Percentiles rank a stretch among this genome's conserved stretches.
phyloP scores from a whole-genome alignment of 2,113 vertebrate species.

The Pyrgilauda ruficollis region DNA sequence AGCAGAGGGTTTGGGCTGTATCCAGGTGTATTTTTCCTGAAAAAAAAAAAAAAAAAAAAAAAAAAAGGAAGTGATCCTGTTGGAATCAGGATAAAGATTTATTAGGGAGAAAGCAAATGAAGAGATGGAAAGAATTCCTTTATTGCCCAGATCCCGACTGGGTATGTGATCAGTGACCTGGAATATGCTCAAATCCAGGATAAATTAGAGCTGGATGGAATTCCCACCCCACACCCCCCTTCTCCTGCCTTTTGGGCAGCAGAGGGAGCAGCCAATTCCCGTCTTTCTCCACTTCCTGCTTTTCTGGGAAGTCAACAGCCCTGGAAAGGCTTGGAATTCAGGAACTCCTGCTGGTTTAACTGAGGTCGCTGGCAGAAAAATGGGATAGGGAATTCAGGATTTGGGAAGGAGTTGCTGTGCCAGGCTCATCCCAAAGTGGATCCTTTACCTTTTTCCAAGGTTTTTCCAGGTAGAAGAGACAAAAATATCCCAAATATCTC shows the following conservation, averaged over 20 bases:
- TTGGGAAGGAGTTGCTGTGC: not conserved
- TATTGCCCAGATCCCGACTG: slow-evolving; percentile 50
- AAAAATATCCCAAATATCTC: not conserved
- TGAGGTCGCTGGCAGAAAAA: not conserved
- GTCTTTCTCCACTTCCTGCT: slow-evolving; percentile 12
- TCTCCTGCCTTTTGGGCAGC: not conserved
- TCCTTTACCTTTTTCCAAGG: not conserved
- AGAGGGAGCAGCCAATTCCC: not conserved
- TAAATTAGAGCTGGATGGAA: slow-evolving; percentile 59
- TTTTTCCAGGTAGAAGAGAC: not conserved
- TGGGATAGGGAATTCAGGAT: not conserved
- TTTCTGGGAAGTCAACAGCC: slow-evolving; percentile 21
- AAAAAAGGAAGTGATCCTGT: slow-evolving; percentile 36
- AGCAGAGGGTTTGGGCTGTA: not conserved
- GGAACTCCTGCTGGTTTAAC: not conserved
- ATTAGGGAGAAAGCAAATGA: slow-evolving; percentile 71
- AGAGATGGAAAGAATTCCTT: slow-evolving; percentile 68
- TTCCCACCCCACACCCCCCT: not conserved
- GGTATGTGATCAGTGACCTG: slow-evolving; percentile 64
- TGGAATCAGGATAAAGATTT: slow-evolving; percentile 74
- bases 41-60: not conserved
- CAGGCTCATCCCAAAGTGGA: not conserved
- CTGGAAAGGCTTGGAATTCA: not conserved
- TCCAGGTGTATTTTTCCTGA: not conserved
- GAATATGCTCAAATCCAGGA: slow-evolving; percentile 57